phyloP scores from a whole-genome alignment of 2,113 vertebrate genomes.

The Glareola pratincola region DNA sequence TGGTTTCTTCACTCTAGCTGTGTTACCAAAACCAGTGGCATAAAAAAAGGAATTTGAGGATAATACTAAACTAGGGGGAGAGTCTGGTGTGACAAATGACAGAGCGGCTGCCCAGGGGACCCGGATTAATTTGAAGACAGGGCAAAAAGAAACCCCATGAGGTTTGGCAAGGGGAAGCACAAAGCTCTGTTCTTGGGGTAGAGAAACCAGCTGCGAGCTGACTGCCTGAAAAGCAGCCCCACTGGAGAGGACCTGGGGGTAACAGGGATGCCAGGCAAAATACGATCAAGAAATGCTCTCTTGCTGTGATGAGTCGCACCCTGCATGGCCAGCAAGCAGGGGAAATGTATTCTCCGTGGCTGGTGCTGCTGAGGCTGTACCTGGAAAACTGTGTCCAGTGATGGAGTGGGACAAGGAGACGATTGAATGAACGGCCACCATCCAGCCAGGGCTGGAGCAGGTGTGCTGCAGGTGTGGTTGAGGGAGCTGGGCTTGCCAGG shows the following conservation, averaged over 20 bases:
- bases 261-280: neutral
- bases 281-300: rapidly evolving
- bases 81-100: neutral
- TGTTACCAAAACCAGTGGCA: neutral
- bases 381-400: neutral
- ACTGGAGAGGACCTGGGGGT: neutral
- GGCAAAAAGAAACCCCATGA: neutral
- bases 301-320: rapidly evolving
- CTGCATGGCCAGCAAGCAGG: neutral
- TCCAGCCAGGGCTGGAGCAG: neutral
- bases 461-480: neutral
- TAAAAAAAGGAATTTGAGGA: constrained; percentile 16
- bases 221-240: rapidly evolving
- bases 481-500: neutral
- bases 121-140: neutral
- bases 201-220: neutral
- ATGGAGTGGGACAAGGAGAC: neutral
- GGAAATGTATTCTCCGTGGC: neutral
- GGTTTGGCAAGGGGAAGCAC: neutral
- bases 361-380: neutral
- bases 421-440: rapidly evolving
- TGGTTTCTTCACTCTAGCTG: neutral
- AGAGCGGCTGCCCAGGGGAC: neutral
- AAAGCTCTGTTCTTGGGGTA: neutral
- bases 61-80: neutral